These are phyloP conservation scores for Holacanthus passer DNA, from an alignment of 2,113 vertebrate genomes.

Conservation along the genomic window DNA sequence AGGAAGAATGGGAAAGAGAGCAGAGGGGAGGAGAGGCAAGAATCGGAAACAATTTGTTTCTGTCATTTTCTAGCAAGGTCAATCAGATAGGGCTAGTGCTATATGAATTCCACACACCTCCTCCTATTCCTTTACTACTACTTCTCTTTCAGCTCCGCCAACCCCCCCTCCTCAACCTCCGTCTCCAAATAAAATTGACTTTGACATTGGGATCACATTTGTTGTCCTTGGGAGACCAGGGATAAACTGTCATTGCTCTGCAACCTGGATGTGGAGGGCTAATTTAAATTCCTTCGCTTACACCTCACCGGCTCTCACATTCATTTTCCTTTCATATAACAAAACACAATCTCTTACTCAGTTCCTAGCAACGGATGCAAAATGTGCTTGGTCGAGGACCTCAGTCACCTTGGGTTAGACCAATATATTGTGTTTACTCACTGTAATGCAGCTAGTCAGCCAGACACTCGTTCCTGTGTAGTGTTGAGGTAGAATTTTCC, in stretches of 20 bases:
- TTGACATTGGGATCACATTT: conserved; percentile 71
- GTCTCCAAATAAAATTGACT: conserved; percentile 45
- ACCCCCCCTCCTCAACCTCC: conserved; percentile 8
- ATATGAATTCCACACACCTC: conserved; percentile 42
- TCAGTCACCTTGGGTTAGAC: conserved; percentile 18
- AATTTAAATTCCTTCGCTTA: conserved; percentile 72
- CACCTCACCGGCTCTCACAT: conserved; percentile 37
- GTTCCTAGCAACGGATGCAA: conserved; percentile 53
- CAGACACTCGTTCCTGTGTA: not conserved
- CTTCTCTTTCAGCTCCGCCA: conserved; percentile 15
- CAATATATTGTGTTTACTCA: conserved; percentile 6
- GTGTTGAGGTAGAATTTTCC: not conserved
- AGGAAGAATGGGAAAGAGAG: not conserved
- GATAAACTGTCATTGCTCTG: conserved; percentile 38
- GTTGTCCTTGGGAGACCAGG: conserved; percentile 58
- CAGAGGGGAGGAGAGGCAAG: conserved; percentile 6
- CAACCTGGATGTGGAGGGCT: conserved; percentile 30
- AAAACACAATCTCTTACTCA: conserved; percentile 55
- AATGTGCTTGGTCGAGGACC: not conserved
- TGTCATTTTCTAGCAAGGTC: conserved; percentile 68
- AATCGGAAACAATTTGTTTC: conserved; percentile 59
- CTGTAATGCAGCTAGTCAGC: not conserved
- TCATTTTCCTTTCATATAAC: conserved; percentile 59
- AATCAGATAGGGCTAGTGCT: conserved; percentile 39
- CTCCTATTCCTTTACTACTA: conserved; percentile 17